Evolutionary conservation across 2,113 vertebrate species (phyloP).

Genomic region (Camelus bactrianus): DNA sequence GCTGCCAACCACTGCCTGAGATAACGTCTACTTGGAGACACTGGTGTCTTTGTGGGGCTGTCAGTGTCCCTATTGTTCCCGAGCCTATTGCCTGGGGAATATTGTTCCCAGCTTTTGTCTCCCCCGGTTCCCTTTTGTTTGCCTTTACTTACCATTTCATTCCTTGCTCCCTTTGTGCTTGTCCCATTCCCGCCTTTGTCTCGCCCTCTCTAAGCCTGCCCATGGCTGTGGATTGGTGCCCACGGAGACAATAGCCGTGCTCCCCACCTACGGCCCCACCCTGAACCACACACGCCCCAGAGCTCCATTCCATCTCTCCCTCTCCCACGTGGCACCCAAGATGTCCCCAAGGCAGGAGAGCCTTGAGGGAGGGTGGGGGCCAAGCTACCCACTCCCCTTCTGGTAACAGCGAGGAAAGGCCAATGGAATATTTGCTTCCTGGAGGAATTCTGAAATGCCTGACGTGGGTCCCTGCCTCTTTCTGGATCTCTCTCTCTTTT

Average conservation of each 20-base stretch:
- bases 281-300: background rate
- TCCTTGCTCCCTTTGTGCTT: slow-evolving; percentile 92
- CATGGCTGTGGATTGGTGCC: slow-evolving; percentile 87
- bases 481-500: background rate
- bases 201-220: slow-evolving; percentile 80
- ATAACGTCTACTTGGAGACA: slow-evolving; percentile 99
- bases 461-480: background rate
- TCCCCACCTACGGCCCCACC: slow-evolving; percentile 67
- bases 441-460: background rate
- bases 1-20: slow-evolving; percentile 99
- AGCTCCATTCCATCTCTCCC: slow-evolving; percentile 19
- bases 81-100: slow-evolving; percentile 96
- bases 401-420: background rate
- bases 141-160: slow-evolving; percentile 97
- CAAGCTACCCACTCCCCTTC: background rate
- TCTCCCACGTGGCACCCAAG: background rate
- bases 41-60: slow-evolving; percentile 98
- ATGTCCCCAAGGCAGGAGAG: background rate
- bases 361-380: background rate
- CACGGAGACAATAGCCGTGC: slow-evolving; percentile 66
- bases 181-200: slow-evolving; percentile 87
- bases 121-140: slow-evolving; percentile 96
- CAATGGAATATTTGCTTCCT: background rate
- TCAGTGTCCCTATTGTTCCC: slow-evolving; percentile 99
- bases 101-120: slow-evolving; percentile 99